A percentile compares a stretch with the other conserved stretches of the same genome.
Conservation (phyloP, 2,888 invertebrate genomes). For the Augochlorella aurata region DNA sequence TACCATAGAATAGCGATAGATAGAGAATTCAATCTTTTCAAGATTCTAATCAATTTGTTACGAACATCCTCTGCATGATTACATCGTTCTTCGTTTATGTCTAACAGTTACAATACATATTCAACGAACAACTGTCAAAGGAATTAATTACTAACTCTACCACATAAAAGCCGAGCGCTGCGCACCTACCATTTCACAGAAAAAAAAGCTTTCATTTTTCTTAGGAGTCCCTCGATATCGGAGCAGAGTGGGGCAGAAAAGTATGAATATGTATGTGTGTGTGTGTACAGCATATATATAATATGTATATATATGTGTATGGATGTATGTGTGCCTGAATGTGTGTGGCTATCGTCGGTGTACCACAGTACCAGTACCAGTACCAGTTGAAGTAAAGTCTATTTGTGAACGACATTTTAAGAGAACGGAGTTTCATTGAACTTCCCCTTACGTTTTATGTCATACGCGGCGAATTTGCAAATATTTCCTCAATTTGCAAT, state of each 20-base stretch:
- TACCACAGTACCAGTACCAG: background rate
- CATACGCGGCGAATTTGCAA: constrained; percentile 21
- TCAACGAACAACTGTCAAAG: background rate
- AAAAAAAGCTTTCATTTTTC: background rate
- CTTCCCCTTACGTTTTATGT: constrained; percentile 35
- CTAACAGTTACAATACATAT: background rate
- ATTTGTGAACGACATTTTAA: constrained; percentile 44
- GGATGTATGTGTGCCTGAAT: background rate
- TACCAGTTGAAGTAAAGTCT: constrained; percentile 5
- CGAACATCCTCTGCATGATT: background rate
- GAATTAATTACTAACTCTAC: background rate
- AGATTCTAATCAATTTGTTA: background rate
- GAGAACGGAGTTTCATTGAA: constrained; percentile 38
- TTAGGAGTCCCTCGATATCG: background rate
- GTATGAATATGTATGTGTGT: background rate
- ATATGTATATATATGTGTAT: too few species aligned
- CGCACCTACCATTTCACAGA: background rate
- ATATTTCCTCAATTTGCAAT: constrained; percentile 26
- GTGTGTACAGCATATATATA: too few species aligned
- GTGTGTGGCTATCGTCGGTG: constrained; percentile 2
- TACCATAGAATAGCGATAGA: background rate
- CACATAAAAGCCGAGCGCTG: background rate
- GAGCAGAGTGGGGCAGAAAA: constrained; percentile 7
- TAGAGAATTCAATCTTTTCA: background rate
- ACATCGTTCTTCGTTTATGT: background rate